These are phyloP conservation scores for Pseudobourletiella spinata DNA, from an alignment of 1,140 invertebrate species.

Conservation along the genomic window DNA sequence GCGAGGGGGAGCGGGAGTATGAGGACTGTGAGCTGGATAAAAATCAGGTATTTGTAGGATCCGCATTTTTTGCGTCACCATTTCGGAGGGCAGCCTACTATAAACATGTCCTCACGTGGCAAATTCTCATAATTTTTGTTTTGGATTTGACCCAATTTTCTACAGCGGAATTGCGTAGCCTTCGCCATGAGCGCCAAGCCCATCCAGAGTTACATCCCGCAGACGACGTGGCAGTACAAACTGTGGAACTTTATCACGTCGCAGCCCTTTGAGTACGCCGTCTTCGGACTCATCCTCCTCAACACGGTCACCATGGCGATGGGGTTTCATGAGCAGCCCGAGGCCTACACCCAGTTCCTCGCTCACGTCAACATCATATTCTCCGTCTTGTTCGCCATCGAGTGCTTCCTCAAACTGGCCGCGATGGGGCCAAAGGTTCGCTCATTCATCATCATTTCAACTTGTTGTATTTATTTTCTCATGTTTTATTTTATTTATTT, in stretches of 20 bases:
- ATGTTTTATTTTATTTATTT: no score
- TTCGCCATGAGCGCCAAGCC: conserved; percentile 98
- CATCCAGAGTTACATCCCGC: conserved; percentile 91
- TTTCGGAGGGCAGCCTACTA: no score
- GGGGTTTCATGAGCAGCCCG: conserved; percentile 88
- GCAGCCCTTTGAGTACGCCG: conserved; percentile 95
- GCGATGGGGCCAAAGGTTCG: conserved; percentile 93
- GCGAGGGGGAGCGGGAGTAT: conserved; percentile 99
- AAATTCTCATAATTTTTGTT: no score
- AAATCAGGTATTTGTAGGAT: conserved; percentile 91
- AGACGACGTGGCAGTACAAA: conserved; percentile 95
- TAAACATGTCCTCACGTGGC: no score
- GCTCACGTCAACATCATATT: conserved; percentile 96
- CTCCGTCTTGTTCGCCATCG: conserved; percentile 91
- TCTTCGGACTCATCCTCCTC: conserved; percentile 94
- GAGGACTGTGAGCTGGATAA: conserved; percentile 99
- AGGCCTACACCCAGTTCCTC: conserved; percentile 70
- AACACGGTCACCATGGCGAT: conserved; percentile 97
- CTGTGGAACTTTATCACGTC: conserved; percentile 99
- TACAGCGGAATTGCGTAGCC: conserved; percentile 94
- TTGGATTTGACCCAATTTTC: no score
- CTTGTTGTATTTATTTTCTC: conserved; percentile 17
- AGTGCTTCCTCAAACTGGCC: conserved; percentile 95
- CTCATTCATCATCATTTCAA: neutral
- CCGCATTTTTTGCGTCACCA: no score